phyloP scores from a whole-genome alignment of 2,888 invertebrate species.

The Eubasilissa splendida region DNA sequence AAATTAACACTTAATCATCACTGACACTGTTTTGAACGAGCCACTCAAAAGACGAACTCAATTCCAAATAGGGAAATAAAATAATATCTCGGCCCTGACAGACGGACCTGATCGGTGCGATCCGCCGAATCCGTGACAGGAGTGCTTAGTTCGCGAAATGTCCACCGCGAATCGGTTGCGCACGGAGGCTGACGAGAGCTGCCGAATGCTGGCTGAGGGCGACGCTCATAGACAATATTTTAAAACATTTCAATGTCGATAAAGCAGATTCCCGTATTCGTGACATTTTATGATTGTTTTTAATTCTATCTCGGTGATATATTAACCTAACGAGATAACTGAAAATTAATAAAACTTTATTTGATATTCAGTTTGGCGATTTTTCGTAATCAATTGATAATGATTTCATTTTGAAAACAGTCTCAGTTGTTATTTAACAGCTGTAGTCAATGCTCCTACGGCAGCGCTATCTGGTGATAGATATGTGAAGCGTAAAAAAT shows the following conservation, averaged over 20 bases:
- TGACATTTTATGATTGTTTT: neutral
- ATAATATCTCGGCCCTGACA: constrained; percentile 27
- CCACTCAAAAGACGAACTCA: constrained; percentile 12
- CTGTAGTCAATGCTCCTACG: constrained; percentile 44
- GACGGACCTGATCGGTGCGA: constrained; percentile 10
- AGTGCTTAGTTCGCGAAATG: constrained; percentile 33
- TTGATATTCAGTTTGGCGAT: neutral
- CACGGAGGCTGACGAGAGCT: neutral
- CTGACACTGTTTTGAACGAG: neutral
- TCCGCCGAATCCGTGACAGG: constrained; percentile 46
- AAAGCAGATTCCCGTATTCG: neutral
- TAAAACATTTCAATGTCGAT: neutral
- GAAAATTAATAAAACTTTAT: neutral
- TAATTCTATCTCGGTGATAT: neutral
- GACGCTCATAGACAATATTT: neutral
- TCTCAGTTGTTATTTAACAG: constrained; percentile 44
- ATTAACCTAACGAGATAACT: neutral
- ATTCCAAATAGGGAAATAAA: neutral
- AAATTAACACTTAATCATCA: constrained; percentile 8
- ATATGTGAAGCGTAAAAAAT: constrained; percentile 29
- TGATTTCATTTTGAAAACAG: constrained; percentile 2
- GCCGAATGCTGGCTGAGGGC: neutral
- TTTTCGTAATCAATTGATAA: neutral
- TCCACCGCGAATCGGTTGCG: constrained; percentile 8
- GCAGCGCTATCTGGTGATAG: constrained; percentile 43